These are phyloP conservation scores for Serinus canaria DNA, from an alignment of 2,113 vertebrate genomes.

Conservation along the genomic window DNA sequence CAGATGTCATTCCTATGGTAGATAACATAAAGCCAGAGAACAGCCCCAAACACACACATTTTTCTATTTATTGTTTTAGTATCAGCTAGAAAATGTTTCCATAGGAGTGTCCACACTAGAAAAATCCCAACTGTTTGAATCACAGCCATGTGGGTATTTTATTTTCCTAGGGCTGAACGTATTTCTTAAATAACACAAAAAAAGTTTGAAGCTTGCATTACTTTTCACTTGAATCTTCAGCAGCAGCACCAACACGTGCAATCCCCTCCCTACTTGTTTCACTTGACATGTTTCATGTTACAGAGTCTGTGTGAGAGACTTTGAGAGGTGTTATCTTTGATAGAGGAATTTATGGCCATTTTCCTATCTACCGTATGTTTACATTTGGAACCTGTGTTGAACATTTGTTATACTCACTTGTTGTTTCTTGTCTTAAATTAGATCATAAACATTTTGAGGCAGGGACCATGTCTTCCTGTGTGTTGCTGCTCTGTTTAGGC, in stretches of 20 bases:
- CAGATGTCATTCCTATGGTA: constrained; percentile 41
- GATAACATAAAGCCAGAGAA: constrained; percentile 39
- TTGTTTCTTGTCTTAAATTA: constrained; percentile 65
- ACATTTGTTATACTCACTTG: constrained; percentile 62
- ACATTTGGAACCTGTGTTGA: constrained; percentile 62
- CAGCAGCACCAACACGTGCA: not conserved
- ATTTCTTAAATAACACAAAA: not conserved
- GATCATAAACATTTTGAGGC: constrained; percentile 60
- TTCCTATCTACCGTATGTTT: constrained; percentile 67
- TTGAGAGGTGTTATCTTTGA: constrained; percentile 66
- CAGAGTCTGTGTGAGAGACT: constrained; percentile 10
- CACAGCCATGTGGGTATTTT: not conserved
- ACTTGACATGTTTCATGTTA: constrained; percentile 60
- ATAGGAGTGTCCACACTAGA: not conserved
- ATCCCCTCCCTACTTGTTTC: not conserved
- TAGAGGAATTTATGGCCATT: constrained; percentile 69
- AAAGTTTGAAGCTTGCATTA: not conserved
- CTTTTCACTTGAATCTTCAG: constrained; percentile 7
- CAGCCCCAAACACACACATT: not conserved
- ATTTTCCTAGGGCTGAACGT: not conserved
- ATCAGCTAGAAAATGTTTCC: not conserved
- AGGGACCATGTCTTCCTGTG: constrained; percentile 10
- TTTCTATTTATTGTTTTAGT: constrained; percentile 33
- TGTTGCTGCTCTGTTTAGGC: not conserved
- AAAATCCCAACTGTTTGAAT: not conserved